These are phyloP conservation scores for Apteryx owenii DNA, from an alignment of 2,113 vertebrate genomes.

Conservation along the genomic window DNA sequence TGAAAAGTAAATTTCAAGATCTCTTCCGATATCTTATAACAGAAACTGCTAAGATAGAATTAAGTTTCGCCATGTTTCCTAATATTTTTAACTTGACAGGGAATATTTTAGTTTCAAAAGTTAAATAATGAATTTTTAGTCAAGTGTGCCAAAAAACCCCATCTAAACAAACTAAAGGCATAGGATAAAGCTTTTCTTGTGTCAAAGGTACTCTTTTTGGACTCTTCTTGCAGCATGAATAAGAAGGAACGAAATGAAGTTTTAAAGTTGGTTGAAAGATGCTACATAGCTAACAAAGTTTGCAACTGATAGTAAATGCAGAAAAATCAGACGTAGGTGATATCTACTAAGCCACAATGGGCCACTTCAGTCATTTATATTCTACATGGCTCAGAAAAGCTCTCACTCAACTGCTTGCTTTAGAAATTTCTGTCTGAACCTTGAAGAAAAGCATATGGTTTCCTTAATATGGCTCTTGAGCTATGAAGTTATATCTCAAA, in stretches of 20 bases:
- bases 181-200: neutral
- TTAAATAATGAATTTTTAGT: neutral
- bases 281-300: neutral
- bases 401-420: neutral
- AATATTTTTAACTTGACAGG: neutral
- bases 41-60: neutral
- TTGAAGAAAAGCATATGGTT: neutral
- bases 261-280: neutral
- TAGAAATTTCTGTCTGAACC: neutral
- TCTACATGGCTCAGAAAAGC: neutral
- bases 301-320: neutral
- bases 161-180: neutral
- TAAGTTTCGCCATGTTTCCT: neutral
- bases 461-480: conserved; percentile 1
- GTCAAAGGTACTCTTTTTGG: neutral
- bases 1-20: neutral
- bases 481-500: conserved; percentile 19
- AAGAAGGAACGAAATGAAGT: neutral
- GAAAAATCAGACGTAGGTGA: neutral
- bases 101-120: neutral
- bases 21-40: neutral
- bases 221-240: neutral
- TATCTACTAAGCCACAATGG: neutral
- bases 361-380: neutral
- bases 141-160: neutral